Base-by-base conservation (phyloP, 2,797 vertebrate genomes). In the Propithecus deckenii region DNA sequence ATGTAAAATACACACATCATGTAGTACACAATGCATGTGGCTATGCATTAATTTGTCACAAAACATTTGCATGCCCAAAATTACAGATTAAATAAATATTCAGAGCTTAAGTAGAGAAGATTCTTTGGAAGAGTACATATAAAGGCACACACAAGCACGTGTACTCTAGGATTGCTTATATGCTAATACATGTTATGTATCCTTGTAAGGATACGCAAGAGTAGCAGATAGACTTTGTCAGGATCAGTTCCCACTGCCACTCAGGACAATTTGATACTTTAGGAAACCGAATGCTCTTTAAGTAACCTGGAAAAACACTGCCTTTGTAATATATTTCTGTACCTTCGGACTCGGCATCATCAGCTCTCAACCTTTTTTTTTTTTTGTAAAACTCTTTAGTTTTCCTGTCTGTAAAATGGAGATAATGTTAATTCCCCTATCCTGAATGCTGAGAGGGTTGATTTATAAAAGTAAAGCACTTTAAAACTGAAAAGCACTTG, bases 401-500 rank as follows among this genome's bases (percentile, higher is more conserved):
- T 85, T 89, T 85, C 41, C 15, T 61, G 1, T 76, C 18, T 89
- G 3, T 87, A 87, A 95, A 87, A 80, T 95, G 14, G 55, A 78
- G 41, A 88, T 81, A 81, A 63, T 88, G 2, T 65, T 88, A 81
- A 92, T 50, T 87, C 11, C 4, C 2, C 5, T 63, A 4, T 59
- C 20, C 22, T 48, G 2, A 6, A 57, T 81, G 22, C 23, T 74
- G 30, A 89, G 30, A 97, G 86, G 46, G 18, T 65, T 71, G 30
- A 80, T 38, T 94, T 65, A 86, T 80, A 86, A 80, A 78, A 87
- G 1, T 8, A 81, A 96, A 97, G 8, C 25, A 85, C 9, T 71
- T 81, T 71, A 32, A 90, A 95, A 89, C 86, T 67, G 14, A 92
- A 89, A 90, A 91, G 2, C 1, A 65, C 18, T 91, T 94, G 38